Percentiles rank a stretch among this genome's conserved stretches.
phyloP scores from a whole-genome alignment of 1,140 invertebrate species.

The Lineus longissimus region DNA sequence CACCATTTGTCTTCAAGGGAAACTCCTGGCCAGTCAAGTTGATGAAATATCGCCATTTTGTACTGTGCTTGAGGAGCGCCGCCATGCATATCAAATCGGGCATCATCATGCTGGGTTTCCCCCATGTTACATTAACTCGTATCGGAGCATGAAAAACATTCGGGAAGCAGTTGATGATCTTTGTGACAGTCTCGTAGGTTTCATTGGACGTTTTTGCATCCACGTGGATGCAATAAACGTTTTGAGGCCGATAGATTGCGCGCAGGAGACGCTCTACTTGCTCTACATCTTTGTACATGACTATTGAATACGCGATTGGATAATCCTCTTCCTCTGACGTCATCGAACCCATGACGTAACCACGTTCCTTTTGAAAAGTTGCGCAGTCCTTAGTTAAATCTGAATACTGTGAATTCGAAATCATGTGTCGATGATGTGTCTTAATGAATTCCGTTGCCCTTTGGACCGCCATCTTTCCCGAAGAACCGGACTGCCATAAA shows the following conservation, averaged over 20 bases:
- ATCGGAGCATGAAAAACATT: conserved; percentile 30
- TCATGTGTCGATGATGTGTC: not conserved
- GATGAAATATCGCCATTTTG: conserved; percentile 43
- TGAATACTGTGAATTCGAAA: conserved; percentile 4
- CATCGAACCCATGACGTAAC: conserved; percentile 14
- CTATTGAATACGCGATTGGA: conserved; percentile 33
- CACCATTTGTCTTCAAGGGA: conserved; percentile 39
- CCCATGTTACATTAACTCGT: conserved; percentile 24
- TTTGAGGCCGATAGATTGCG: conserved; percentile 43
- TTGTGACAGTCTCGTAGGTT: not conserved
- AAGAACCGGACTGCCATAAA: no score
- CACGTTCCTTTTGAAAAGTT: not conserved
- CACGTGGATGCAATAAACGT: conserved; percentile 49
- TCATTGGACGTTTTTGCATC: conserved; percentile 27
- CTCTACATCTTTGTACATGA: conserved; percentile 39
- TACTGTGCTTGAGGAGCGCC: not conserved
- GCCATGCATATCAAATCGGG: conserved; percentile 35
- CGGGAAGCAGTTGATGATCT: conserved; percentile 40
- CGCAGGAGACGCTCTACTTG: conserved; percentile 42
- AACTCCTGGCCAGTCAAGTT: conserved; percentile 45
- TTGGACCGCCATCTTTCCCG: no score
- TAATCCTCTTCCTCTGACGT: conserved; percentile 19
- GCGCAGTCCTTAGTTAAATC: not conserved
- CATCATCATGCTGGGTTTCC: conserved; percentile 21
- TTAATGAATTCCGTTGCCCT: no score